Evolutionary conservation across 2,888 invertebrate genomes (phyloP).

Genomic region (Drosophila recens): DNA sequence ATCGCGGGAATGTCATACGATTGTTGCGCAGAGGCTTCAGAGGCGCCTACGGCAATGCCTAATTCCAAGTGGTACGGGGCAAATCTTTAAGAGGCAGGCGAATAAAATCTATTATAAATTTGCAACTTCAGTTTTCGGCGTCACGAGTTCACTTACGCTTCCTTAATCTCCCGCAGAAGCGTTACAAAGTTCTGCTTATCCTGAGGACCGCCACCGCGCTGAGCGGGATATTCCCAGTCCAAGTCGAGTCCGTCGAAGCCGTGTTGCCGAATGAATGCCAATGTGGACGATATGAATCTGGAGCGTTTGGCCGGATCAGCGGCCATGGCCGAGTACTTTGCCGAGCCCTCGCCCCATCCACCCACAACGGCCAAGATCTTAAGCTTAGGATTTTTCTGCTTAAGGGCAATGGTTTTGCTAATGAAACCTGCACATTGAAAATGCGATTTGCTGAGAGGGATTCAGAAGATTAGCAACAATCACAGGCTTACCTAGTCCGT

Average conservation of each 20-base stretch:
- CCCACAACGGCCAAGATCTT: constrained; percentile 95
- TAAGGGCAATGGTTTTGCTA: constrained; percentile 65
- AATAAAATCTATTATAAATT: too few species aligned
- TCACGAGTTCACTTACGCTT: constrained; percentile 53
- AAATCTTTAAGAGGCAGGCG: constrained; percentile 43
- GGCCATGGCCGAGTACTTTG: constrained; percentile 93
- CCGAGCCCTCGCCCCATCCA: constrained; percentile 97
- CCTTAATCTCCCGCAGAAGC: constrained; percentile 67
- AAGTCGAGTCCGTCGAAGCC: constrained; percentile 96
- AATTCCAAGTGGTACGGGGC: constrained; percentile 86
- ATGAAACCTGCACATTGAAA: constrained; percentile 48
- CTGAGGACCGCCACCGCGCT: constrained; percentile 83
- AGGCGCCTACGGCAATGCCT: constrained; percentile 87
- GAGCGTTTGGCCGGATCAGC: constrained; percentile 90
- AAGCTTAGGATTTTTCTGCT: constrained; percentile 64
- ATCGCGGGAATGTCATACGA: constrained; percentile 77
- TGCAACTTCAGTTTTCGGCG: neutral
- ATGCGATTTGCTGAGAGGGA: neutral
- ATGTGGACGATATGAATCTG: constrained; percentile 90
- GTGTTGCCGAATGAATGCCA: constrained; percentile 91
- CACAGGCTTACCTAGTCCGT: constrained; percentile 60
- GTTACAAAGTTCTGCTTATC: constrained; percentile 90
- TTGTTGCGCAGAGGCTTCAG: constrained; percentile 46
- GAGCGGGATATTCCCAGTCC: constrained; percentile 96
- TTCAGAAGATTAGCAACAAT: neutral